phyloP scores from a whole-genome alignment of 2,888 invertebrate species.

The Charanyca ferruginea region DNA sequence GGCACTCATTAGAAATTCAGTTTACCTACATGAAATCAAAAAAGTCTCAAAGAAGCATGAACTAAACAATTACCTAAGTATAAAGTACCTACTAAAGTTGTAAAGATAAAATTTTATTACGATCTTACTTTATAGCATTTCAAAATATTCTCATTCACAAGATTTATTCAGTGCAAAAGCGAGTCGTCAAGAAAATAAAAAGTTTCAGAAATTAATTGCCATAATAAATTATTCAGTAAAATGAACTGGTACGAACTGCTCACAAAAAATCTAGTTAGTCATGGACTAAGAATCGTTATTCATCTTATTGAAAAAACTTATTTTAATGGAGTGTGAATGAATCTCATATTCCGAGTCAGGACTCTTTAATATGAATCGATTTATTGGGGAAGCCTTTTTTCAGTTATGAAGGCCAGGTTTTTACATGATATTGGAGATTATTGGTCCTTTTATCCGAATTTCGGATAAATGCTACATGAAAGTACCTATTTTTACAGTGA shows the following conservation, averaged over 20 bases:
- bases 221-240: constrained; percentile 62
- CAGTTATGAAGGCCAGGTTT: constrained; percentile 6
- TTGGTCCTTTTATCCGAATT: constrained; percentile 20
- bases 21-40: too few species aligned
- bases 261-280: constrained; percentile 58
- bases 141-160: constrained; percentile 25
- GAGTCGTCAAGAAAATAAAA: constrained; percentile 33
- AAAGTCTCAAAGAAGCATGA: not conserved
- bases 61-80: not conserved
- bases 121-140: not conserved
- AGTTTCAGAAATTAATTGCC: constrained; percentile 58
- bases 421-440: constrained; percentile 37
- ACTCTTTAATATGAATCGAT: constrained; percentile 35
- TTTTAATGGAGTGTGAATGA: constrained; percentile 54
- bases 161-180: constrained; percentile 45
- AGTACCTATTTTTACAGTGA: not conserved
- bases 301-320: constrained; percentile 59
- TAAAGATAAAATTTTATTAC: constrained; percentile 29
- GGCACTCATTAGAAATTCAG: too few species aligned
- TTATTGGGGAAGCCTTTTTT: constrained; percentile 31
- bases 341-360: constrained; percentile 31
- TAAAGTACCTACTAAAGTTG: not conserved
- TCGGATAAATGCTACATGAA: constrained; percentile 15
- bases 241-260: constrained; percentile 42
- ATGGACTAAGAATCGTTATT: constrained; percentile 53